phyloP scores from a whole-genome alignment of 2,113 vertebrate species.

The Notothenia coriiceps region DNA sequence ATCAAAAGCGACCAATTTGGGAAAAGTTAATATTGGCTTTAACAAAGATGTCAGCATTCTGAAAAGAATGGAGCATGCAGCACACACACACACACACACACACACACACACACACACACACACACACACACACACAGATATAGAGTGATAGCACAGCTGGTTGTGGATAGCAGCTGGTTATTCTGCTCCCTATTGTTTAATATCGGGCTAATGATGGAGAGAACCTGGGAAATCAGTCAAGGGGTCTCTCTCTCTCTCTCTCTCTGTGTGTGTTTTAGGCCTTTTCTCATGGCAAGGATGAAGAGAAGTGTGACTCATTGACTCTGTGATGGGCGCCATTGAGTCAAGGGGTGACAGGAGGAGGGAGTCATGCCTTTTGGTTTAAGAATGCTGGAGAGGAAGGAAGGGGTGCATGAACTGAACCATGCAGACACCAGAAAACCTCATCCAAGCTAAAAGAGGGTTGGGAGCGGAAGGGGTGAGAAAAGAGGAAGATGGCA shows the following conservation, averaged over 20 bases:
- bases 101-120: constrained; percentile 5
- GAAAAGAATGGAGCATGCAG: constrained; percentile 1
- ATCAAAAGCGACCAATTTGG: constrained; percentile 57
- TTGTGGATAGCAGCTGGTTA: constrained; percentile 59
- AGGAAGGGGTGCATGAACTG: constrained; percentile 9
- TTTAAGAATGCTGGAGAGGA: constrained; percentile 14
- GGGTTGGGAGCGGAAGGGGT: background rate
- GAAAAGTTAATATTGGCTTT: constrained; percentile 57
- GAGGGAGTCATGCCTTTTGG: constrained; percentile 12
- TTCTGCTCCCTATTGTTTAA: constrained; percentile 53
- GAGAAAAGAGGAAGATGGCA: background rate
- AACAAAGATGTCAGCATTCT: constrained; percentile 26
- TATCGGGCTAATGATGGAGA: constrained; percentile 54
- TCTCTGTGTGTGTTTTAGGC: background rate
- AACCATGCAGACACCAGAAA: background rate
- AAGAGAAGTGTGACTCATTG: constrained; percentile 49
- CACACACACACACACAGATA: constrained; percentile 14
- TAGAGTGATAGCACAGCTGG: constrained; percentile 59
- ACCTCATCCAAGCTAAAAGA: background rate
- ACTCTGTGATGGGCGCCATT: constrained; percentile 44
- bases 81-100: constrained; percentile 3
- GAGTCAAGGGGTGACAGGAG: constrained; percentile 1
- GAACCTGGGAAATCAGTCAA: constrained; percentile 27
- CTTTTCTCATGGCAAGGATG: constrained; percentile 18
- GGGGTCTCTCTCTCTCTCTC: too few relatives aligned